Conservation (phyloP, 2,888 invertebrate genomes). For the Protodeltote pygarga region DNA sequence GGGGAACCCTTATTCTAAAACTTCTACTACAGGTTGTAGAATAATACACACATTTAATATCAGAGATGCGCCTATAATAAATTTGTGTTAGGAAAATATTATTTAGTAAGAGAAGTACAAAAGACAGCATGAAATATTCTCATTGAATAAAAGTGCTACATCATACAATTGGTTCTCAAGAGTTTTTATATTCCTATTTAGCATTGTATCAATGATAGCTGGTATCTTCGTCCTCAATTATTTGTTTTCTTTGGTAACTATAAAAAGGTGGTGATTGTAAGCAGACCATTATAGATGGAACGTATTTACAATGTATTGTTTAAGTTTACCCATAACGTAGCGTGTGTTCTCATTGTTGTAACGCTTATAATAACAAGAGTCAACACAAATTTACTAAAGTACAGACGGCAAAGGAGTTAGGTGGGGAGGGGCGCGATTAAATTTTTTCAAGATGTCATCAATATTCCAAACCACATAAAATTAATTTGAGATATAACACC, state of each 20-base stretch:
- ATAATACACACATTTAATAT: constrained; percentile 8
- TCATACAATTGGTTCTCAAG: constrained; percentile 35
- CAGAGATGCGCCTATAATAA: not conserved
- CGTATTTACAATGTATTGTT: constrained; percentile 39
- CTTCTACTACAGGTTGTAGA: constrained; percentile 24
- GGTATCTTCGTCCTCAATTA: constrained; percentile 23
- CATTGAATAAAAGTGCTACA: constrained; percentile 23
- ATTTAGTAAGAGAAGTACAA: constrained; percentile 1
- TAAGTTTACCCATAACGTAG: constrained; percentile 15
- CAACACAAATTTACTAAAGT: constrained; percentile 18
- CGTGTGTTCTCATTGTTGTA: constrained; percentile 9
- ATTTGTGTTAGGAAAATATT: not conserved
- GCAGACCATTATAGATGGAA: constrained; percentile 43
- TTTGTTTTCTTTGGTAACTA: constrained; percentile 26
- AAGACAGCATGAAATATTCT: constrained; percentile 22
- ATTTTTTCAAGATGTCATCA: no score
- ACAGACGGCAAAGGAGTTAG: no score
- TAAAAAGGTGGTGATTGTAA: constrained; percentile 50
- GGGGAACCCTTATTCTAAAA: constrained; percentile 36
- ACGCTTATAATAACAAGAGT: no score
- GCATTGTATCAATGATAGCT: constrained; percentile 9
- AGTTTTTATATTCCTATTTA: constrained; percentile 42
- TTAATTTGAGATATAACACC: no score
- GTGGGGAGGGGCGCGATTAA: no score
- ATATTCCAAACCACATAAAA: no score